phyloP scores from a whole-genome alignment of 2,797 vertebrate species.

The Propithecus deckenii region DNA sequence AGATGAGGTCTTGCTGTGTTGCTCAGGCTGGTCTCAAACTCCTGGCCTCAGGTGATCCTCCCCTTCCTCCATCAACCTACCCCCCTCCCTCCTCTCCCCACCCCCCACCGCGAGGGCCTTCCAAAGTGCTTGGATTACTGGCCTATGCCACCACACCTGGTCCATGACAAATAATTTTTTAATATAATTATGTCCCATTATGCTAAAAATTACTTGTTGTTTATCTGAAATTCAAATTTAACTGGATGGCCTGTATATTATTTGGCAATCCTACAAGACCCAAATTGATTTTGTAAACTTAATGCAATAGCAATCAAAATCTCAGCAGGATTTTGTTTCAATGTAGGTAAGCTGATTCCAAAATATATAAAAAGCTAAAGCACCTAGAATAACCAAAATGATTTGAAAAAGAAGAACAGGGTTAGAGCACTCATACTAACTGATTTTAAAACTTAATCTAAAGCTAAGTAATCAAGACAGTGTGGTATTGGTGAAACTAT shows the following conservation, averaged over 20 bases:
- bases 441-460: neutral
- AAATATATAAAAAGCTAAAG: neutral
- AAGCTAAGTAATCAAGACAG: neutral
- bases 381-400: neutral
- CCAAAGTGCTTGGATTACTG: too few species aligned
- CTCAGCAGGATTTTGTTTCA: neutral
- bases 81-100: too few species aligned
- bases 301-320: neutral
- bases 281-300: neutral
- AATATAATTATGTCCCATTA: neutral
- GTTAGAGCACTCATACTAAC: neutral
- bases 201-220: neutral
- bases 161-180: neutral
- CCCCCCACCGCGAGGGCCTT: too few species aligned
- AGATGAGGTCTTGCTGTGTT: neutral
- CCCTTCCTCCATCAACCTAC: too few species aligned
- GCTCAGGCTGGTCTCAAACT: neutral
- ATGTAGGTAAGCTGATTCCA: neutral
- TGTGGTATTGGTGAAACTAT: neutral
- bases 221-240: neutral
- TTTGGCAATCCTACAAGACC: neutral
- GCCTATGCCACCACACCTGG: neutral
- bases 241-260: neutral
- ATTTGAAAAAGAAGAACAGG: neutral
- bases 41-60: neutral